Conservation (phyloP, 2,797 vertebrate genomes). For the Vultur gryphus region DNA sequence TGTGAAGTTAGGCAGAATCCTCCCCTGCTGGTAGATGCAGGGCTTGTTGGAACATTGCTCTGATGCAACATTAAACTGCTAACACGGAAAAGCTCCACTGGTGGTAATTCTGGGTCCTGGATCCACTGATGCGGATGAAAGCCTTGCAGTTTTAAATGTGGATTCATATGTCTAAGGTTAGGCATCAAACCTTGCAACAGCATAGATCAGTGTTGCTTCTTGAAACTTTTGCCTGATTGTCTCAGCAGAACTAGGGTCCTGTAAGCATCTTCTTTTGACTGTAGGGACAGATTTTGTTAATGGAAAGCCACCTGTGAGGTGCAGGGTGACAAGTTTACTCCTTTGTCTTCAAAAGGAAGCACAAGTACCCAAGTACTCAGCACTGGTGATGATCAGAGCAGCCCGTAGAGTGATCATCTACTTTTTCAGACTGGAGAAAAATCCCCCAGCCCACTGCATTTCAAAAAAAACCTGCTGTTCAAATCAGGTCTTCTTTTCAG, state of each 20-base stretch:
- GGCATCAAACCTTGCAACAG: neutral
- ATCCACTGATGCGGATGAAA: neutral
- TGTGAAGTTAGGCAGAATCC: neutral
- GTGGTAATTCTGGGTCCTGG: neutral
- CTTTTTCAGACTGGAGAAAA: neutral
- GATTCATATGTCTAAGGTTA: neutral
- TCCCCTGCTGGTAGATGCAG: neutral
- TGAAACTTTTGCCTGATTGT: neutral
- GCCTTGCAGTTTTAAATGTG: neutral
- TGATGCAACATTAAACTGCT: neutral
- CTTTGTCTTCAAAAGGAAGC: neutral
- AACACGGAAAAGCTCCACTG: neutral
- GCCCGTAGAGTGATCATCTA: accelerated
- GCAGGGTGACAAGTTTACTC: neutral
- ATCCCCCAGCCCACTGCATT: neutral
- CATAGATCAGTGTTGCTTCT: neutral
- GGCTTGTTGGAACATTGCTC: neutral
- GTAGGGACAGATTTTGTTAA: neutral
- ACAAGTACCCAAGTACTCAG: neutral
- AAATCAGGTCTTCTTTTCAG: neutral
- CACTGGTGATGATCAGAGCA: neutral
- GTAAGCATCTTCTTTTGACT: neutral
- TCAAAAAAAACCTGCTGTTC: neutral
- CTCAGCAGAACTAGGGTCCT: neutral
- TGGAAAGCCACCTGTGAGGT: neutral